Base-by-base conservation (phyloP, 35 echinoderm and acorn worm species). In the Ptychodera flava region DNA sequence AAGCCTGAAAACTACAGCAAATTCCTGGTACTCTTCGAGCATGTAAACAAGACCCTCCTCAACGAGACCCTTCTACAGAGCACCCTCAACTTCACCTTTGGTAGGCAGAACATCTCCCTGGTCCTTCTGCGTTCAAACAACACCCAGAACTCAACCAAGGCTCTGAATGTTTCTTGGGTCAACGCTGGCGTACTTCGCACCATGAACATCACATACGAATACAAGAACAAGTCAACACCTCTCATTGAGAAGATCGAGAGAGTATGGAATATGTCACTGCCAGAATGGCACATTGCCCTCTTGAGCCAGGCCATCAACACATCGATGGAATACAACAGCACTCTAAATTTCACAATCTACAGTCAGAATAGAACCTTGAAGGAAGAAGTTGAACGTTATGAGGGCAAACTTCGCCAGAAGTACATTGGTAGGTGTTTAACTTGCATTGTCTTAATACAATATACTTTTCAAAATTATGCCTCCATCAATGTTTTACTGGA, bases 1-100 rank as follows among this genome's bases (percentile, higher is more conserved):
- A 92, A 94, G 52, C 90, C 85, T 14, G 89, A 90, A 38, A 99
- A 99, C 29, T 99, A 92, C 90, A 87, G 78, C 85, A 76, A 30
- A 33, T 10, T 33, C 22, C 87, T 80, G 35, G 82, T 79, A 31
- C 34, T 83, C 34, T 0, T 87, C 31, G 78, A 91, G 30, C 45
- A 64, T 64, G 45, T 64, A 6, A 64, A 64, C 45, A 64, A 64
- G 45, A 64, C 6, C 22, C 45, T 64, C 6, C 22, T 22, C 6
- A 64, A 64, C 22, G 45, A 64, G 45, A 64, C 45, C 45, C 45
- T 64, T 22, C 45, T 64, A 6, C 6, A 64, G 22, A 64, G 45
- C 45, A 64, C 6, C 6, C 45, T 64, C 22, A 64, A 64, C 45
- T 64, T 64, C 6, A 64, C 45, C 22, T 64, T 64, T 64, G 45